Evolutionary conservation across 23 tunicate genomes (phyloP), one percentile per base, ranked within the genome.

Genomic region (Trididemnum nubilum): DNA sequence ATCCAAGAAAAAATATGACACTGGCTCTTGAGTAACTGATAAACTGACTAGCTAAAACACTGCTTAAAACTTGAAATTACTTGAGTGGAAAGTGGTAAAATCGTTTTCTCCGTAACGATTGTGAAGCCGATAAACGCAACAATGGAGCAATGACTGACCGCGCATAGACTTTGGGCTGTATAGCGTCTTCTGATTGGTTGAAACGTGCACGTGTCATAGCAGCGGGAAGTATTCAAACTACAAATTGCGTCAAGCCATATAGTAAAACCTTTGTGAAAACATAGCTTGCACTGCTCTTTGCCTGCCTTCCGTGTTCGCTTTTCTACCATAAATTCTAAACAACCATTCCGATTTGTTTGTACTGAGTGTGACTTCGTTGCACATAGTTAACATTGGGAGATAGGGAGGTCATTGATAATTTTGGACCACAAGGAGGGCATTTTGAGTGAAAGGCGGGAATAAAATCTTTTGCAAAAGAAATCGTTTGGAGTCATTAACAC

Each of bases 141-240:
- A 91, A 87, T 81, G 78, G 88, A 70, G 69, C 72, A 61, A 79
- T 78, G 65, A 76, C 69, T 79, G 70, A 75, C 84, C 87, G 94
- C 94, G 89, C 90, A 65, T 81, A 65, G 28, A 65, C 35, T 69
- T 80, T 29, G 28, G 77, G 30, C 27, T 2, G 27, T 24, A 61
- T 77, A 26, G 40, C 70, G 85, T 28, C 34, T 71, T 85, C 71
- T 85, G 97, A 91, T 91, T 91, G 90, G 97, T 58, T 38, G 64
- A 63, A 23, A 27, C 36, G 36, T 36, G 67, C 97, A 91, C 97
- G 97, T 91, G 97, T 82, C 74, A 39, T 22, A 82, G 51, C 34
- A 85, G 97, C 97, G 97, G 90, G 97, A 90, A 91, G 50, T 32
- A 59, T 91, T 91, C 58, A 82, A 91, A 79, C 51, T 21, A 24